Conservation (phyloP, 2,113 vertebrate genomes). For the Ardeotis arabs region DNA sequence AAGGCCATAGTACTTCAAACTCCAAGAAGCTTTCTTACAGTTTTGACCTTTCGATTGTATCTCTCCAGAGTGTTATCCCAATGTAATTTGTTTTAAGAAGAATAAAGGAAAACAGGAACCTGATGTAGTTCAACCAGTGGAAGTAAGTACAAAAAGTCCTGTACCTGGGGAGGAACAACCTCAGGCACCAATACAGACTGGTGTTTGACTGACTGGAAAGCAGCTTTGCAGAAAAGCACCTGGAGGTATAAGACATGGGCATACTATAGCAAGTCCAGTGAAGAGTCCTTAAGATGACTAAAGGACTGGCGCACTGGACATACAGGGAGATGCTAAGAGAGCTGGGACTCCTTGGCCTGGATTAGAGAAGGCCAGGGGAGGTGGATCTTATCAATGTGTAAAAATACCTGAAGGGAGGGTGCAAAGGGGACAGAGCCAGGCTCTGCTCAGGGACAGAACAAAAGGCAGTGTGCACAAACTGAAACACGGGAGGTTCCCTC, state of each 20-base stretch:
- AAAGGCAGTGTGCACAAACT: background rate
- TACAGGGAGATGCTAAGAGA: background rate
- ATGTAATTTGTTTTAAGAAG: background rate
- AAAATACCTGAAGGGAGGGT: background rate
- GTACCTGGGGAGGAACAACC: background rate
- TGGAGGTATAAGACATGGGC: background rate
- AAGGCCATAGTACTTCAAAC: background rate
- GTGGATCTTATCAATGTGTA: accelerated
- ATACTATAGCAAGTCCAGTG: background rate
- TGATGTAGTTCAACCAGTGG: background rate
- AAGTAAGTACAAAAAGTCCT: background rate
- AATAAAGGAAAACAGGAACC: background rate
- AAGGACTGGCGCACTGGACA: background rate
- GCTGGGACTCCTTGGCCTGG: background rate
- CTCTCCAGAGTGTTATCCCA: constrained; percentile 12
- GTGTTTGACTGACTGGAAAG: background rate
- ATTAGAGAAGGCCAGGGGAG: background rate
- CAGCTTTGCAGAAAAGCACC: background rate
- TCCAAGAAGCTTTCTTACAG: background rate
- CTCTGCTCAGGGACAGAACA: background rate
- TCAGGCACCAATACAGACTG: background rate
- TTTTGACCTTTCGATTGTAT: constrained; percentile 36
- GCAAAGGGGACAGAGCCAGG: background rate
- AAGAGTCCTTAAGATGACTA: background rate
- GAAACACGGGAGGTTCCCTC: background rate